Evolutionary conservation across 2,797 vertebrate genomes (phyloP).

Genomic region (Schizothorax lantsangensis): DNA sequence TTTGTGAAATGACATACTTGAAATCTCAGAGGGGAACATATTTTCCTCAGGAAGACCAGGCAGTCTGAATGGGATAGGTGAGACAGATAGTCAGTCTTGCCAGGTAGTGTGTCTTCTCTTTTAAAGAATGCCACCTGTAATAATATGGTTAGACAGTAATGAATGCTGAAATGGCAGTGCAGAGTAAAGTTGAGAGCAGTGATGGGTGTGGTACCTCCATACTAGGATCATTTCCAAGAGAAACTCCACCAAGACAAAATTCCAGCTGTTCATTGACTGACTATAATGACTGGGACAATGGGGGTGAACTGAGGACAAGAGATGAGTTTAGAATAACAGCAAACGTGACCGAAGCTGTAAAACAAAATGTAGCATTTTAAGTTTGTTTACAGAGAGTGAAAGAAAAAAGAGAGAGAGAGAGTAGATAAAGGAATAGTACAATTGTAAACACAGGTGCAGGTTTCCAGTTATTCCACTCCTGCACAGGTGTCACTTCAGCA

Average conservation of each 20-base stretch:
- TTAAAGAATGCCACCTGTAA: conserved; percentile 13
- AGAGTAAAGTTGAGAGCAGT: background rate
- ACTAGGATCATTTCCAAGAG: conserved; percentile 43
- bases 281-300: conserved; percentile 6
- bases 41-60: background rate
- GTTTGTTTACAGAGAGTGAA: conserved; percentile 22
- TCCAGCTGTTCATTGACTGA: conserved; percentile 40
- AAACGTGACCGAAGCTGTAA: background rate
- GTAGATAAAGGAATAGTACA: conserved; percentile 29
- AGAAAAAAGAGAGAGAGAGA: conserved; percentile 10
- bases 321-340: background rate
- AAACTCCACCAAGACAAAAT: conserved; percentile 49
- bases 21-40: conserved; percentile 1
- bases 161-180: background rate
- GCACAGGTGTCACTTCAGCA: background rate
- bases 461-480: conserved; percentile 34
- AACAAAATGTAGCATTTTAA: background rate
- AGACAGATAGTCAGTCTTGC: background rate
- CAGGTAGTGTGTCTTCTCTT: background rate
- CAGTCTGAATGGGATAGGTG: background rate
- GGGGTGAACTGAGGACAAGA: conserved; percentile 23
- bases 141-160: background rate
- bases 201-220: conserved; percentile 31
- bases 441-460: background rate
- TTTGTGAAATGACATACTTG: background rate